Evolutionary conservation across 2,113 vertebrate species (phyloP).

Genomic region (Haemorhous mexicanus): DNA sequence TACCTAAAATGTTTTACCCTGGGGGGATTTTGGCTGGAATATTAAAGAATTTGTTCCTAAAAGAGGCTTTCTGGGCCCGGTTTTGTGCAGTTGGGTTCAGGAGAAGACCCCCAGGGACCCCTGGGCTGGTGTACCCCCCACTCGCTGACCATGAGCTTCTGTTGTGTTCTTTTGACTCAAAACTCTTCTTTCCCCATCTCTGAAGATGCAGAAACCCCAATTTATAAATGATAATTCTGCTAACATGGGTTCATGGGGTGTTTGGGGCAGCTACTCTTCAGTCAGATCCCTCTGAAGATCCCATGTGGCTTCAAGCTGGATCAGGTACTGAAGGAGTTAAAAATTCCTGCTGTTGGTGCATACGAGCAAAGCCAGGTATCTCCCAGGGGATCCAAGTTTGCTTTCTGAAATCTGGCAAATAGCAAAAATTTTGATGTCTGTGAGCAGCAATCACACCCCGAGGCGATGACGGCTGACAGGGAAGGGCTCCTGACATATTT

Average conservation of each 20-base stretch:
- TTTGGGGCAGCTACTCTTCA: neutral
- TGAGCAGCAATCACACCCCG: neutral
- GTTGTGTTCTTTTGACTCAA: neutral
- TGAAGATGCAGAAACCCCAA: neutral
- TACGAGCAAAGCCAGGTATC: neutral
- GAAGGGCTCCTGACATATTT: conserved; percentile 30
- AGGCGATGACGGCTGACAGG: neutral
- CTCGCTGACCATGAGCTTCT: accelerated
- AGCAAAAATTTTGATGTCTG: neutral
- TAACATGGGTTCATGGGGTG: accelerated
- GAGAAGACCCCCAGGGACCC: neutral
- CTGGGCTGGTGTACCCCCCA: accelerated
- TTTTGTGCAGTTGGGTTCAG: neutral
- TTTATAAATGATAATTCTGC: too few relatives aligned
- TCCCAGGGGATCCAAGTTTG: neutral
- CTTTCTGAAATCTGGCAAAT: conserved; percentile 31
- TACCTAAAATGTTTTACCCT: neutral
- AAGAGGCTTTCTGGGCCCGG: neutral
- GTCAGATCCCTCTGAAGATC: neutral
- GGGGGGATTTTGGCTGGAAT: neutral
- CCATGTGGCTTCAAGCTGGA: neutral
- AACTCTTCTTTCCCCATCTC: accelerated
- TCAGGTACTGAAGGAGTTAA: conserved; percentile 28
- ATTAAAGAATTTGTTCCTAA: neutral
- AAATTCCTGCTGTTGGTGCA: neutral